Base-by-base conservation (phyloP, 2,113 vertebrate genomes). In the Pterophyllum scalare region DNA sequence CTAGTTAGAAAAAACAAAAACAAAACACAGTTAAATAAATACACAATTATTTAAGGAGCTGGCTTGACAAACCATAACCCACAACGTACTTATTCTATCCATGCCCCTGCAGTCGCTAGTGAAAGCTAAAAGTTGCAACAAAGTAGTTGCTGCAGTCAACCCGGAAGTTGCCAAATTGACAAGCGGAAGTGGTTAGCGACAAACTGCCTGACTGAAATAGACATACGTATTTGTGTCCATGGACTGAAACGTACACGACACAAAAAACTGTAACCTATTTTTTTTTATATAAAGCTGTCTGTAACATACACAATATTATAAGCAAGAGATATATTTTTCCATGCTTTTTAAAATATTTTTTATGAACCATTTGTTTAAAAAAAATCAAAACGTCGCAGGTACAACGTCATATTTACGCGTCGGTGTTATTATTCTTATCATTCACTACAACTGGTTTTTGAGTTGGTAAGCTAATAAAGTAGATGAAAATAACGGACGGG, bases 41-140 rank as follows among this genome's bases (percentile, higher is more conserved):
- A 20, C 8, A 20, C 8, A 15, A 80, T 56, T 22, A 15, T 35
- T 6, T 20, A 77, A 59, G 19, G 5, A 59, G 10, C 1, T 1
- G 28, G 0, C 1, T 2, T 17, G 2, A 58, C 11, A 59, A 24
- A 56, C 3, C 24, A 59, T 4, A 22, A 74, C 0, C 5, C 2
- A 58, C 3, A 46, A 79, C 93, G 77, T 83, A 96, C 95, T 86
- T 84, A 88, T 94, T 91, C 91, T 95, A 2, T 96, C 94, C 96
- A 96, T 96, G 15, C 77, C 75, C 75, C 61, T 54, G 58, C 82
- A 56, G 15, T 78, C 6, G 28, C 6, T 62, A 70, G 3, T 78
- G 12, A 65, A 86, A 79, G 82, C 76, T 62, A 40, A 82, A 91
- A 89, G 86, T 93, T 92, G 78, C 77, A 56, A 77, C 35, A 19